Evolutionary conservation across 2,888 invertebrate genomes (phyloP).

Genomic region (Catocala fraxini): DNA sequence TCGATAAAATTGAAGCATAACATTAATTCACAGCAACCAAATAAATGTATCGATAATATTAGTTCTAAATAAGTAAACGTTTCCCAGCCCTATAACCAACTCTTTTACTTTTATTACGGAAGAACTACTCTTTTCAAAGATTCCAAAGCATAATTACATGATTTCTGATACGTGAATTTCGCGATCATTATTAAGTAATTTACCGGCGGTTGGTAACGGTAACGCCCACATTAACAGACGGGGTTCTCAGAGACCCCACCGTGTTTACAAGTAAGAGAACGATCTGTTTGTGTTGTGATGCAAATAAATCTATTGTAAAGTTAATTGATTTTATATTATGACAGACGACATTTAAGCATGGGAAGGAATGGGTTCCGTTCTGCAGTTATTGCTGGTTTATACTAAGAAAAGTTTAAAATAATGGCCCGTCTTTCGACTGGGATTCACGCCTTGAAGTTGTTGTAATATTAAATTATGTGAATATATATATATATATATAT

Average conservation of each 20-base stretch:
- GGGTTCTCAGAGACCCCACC: slow-evolving; percentile 13
- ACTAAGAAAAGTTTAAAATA: too few species aligned
- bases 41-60: slow-evolving; percentile 22
- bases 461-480: too few species aligned
- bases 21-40: background rate
- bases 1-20: too few species aligned
- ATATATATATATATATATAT: too few species aligned
- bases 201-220: slow-evolving; percentile 72
- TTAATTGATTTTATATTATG: slow-evolving; percentile 54
- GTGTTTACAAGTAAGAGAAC: slow-evolving; percentile 32
- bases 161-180: slow-evolving; percentile 79
- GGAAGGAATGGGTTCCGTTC: slow-evolving; percentile 17
- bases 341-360: slow-evolving; percentile 38
- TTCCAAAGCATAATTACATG: slow-evolving; percentile 78
- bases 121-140: slow-evolving; percentile 51
- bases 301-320: slow-evolving; percentile 40
- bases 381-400: too few species aligned
- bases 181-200: slow-evolving; percentile 80
- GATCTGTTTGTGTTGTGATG: slow-evolving; percentile 46
- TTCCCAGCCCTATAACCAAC: slow-evolving; percentile 20
- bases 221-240: slow-evolving; percentile 66
- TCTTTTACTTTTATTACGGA: slow-evolving; percentile 13
- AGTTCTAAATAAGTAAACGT: too few species aligned
- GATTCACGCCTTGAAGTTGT: too few species aligned
- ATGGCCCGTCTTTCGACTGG: too few species aligned